Evolutionary conservation across 2,797 vertebrate species (phyloP).

Genomic region (Rhinophrynus dorsalis): DNA sequence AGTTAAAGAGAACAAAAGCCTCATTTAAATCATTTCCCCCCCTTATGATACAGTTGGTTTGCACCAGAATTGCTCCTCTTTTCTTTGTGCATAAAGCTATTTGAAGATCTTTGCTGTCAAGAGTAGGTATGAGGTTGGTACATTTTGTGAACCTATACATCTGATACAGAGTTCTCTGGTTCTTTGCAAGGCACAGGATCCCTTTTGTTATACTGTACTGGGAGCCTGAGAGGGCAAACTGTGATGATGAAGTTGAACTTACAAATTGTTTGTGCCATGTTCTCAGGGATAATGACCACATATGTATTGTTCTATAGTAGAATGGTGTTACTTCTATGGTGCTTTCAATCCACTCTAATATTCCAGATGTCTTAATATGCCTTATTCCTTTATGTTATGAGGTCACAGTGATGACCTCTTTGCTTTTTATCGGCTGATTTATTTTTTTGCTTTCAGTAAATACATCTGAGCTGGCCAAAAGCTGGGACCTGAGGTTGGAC

Average conservation of each 20-base stretch:
- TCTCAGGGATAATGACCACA: not conserved
- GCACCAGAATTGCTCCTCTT: too few species aligned
- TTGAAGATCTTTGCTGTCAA: too few species aligned
- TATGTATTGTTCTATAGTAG: not conserved
- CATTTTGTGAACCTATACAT: too few species aligned
- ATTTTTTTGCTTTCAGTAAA: conserved; percentile 1
- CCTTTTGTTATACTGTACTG: not conserved
- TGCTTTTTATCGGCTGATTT: conserved; percentile 1
- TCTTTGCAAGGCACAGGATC: not conserved
- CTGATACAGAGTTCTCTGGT: not conserved
- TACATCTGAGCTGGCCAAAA: not conserved
- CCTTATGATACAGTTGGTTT: too few species aligned
- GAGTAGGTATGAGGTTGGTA: too few species aligned
- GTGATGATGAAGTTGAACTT: conserved; percentile 2
- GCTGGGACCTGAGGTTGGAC: not conserved
- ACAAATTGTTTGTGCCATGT: not conserved
- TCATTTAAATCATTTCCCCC: too few species aligned
- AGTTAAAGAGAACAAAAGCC: too few species aligned
- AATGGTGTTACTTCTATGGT: conserved; percentile 2
- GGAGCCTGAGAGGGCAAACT: not conserved
- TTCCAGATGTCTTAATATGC: not conserved
- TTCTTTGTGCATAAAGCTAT: too few species aligned
- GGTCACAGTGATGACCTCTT: not conserved
- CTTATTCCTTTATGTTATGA: not conserved
- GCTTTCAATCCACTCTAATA: not conserved